Evolutionary conservation across 2,888 invertebrate genomes (phyloP).

Genomic region (Ceriagrion tenellum): DNA sequence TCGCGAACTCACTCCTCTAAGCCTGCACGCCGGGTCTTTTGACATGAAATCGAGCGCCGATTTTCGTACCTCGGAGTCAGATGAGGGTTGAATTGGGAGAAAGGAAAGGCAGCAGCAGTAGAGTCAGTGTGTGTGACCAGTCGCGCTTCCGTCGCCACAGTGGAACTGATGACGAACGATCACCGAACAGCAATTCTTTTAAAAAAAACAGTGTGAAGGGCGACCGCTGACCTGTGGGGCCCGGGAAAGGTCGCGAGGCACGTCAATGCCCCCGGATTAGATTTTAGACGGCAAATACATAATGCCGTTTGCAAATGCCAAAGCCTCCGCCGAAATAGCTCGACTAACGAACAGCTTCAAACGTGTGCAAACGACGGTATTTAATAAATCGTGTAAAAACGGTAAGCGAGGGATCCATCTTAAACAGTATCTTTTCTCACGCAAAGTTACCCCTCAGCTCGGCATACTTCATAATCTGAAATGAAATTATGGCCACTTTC

Average conservation of each 20-base stretch:
- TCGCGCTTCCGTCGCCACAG: not conserved
- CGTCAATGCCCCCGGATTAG: not conserved
- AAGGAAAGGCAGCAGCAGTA: not conserved
- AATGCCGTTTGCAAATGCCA: not conserved
- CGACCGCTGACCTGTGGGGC: not conserved
- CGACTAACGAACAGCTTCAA: no score
- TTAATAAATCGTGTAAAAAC: no score
- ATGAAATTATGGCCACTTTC: no score
- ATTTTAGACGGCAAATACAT: not conserved
- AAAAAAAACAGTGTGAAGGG: not conserved
- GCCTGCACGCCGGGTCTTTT: no score
- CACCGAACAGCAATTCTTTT: not conserved
- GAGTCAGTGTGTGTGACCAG: not conserved
- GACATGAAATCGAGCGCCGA: no score
- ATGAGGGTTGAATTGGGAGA: not conserved
- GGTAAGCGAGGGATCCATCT: no score
- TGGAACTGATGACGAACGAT: slow-evolving; percentile 22
- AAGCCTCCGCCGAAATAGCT: not conserved
- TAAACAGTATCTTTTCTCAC: no score
- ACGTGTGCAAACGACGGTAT: no score
- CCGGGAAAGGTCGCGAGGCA: not conserved
- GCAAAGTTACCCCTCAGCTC: no score
- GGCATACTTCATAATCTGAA: no score
- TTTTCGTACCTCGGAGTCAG: no score
- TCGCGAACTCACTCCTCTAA: no score